These are phyloP conservation scores for Charanyca ferruginea DNA, from an alignment of 2,888 invertebrate genomes.

Conservation along the genomic window DNA sequence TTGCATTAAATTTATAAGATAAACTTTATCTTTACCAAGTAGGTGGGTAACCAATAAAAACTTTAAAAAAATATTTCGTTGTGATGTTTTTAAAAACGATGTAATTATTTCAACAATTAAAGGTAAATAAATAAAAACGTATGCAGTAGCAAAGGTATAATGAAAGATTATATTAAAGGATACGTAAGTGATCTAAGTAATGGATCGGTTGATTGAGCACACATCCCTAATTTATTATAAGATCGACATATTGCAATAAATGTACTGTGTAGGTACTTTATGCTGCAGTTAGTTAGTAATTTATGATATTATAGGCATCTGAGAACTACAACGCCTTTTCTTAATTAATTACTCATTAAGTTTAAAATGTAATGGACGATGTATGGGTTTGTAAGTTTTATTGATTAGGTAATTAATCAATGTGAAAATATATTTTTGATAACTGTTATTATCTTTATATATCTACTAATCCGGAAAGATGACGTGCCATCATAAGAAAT, in stretches of 20 bases:
- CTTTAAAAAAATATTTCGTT: slow-evolving; percentile 43
- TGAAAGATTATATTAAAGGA: slow-evolving; percentile 1
- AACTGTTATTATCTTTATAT: too few relatives aligned
- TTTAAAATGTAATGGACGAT: slow-evolving; percentile 29
- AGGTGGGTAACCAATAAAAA: slow-evolving; percentile 56
- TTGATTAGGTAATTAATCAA: neutral
- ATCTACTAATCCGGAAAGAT: neutral
- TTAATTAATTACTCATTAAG: slow-evolving; percentile 25
- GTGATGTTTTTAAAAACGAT: slow-evolving; percentile 39
- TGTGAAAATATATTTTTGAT: slow-evolving; percentile 2
- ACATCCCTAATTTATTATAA: slow-evolving; percentile 25
- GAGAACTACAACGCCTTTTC: slow-evolving; percentile 25
- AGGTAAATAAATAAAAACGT: neutral
- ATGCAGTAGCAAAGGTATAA: slow-evolving; percentile 10
- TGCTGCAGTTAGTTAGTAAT: too few relatives aligned
- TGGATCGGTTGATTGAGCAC: slow-evolving; percentile 2
- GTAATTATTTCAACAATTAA: slow-evolving; percentile 44
- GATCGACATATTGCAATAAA: slow-evolving; percentile 20
- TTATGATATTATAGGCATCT: slow-evolving; percentile 36
- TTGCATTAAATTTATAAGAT: slow-evolving; percentile 77
- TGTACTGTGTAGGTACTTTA: slow-evolving; percentile 11
- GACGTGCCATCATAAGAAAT: neutral
- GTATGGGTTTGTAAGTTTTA: slow-evolving; percentile 10
- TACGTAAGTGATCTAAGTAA: slow-evolving; percentile 20
- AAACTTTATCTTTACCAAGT: slow-evolving; percentile 65